Conservation (phyloP, 2,113 vertebrate species). For the Sphaerodactylus townsendi region DNA sequence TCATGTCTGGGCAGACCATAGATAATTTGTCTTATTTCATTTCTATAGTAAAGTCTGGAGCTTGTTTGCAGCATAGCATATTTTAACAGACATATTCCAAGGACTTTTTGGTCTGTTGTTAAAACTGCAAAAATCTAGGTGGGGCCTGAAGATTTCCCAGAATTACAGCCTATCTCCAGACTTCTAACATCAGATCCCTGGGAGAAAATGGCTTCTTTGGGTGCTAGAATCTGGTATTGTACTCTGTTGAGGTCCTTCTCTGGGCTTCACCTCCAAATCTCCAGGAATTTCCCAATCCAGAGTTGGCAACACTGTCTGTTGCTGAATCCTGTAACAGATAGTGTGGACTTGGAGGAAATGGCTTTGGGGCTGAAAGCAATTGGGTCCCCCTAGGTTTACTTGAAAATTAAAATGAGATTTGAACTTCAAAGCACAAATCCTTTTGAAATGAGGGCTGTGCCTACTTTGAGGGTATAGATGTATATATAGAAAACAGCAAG, state of each 20-base stretch:
- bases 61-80: background rate
- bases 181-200: too few species aligned
- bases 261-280: too few species aligned
- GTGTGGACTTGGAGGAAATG: background rate
- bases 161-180: too few species aligned
- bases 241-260: too few species aligned
- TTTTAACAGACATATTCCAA: background rate
- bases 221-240: too few species aligned
- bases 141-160: too few species aligned
- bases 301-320: background rate
- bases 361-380: background rate
- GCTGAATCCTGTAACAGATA: background rate
- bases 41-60: background rate
- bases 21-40: background rate
- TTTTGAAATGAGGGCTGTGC: rapidly evolving
- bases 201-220: too few species aligned
- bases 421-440: background rate
- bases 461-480: background rate
- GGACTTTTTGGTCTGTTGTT: too few species aligned
- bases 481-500: background rate
- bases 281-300: too few species aligned
- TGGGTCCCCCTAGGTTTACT: background rate
- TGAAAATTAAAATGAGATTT: background rate
- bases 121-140: too few species aligned
- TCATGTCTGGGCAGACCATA: background rate